A percentile compares a stretch with the other conserved stretches of the same genome.
Conservation (phyloP, 2,888 invertebrate genomes). For the Carterocephalus palaemon region DNA sequence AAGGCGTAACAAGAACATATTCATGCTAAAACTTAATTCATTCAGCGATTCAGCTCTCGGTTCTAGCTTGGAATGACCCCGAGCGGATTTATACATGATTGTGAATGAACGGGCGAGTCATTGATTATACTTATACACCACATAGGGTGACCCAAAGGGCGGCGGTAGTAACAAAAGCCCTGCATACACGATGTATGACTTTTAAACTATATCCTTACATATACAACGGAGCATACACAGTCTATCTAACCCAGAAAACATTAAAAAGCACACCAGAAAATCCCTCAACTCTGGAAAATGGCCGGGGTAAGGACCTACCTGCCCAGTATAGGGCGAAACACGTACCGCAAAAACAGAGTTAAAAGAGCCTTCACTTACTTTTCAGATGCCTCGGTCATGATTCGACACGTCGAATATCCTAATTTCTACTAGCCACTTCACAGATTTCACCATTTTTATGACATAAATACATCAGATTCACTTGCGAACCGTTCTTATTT, state of each 20-base stretch:
- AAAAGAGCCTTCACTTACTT: slow-evolving; percentile 83
- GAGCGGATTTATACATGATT: slow-evolving; percentile 65
- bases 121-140: slow-evolving; percentile 67
- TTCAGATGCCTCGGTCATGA: slow-evolving; percentile 95
- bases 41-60: slow-evolving; percentile 52
- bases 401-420: slow-evolving; percentile 90
- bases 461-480: slow-evolving; percentile 85
- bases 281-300: slow-evolving; percentile 65
- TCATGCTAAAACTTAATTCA: slow-evolving; percentile 38
- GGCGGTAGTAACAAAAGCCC: slow-evolving; percentile 54
- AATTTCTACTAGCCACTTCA: slow-evolving; percentile 89
- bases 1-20: slow-evolving; percentile 12
- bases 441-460: slow-evolving; percentile 91
- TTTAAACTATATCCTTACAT: slow-evolving; percentile 28
- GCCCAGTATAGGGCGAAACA: slow-evolving; percentile 60
- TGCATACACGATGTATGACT: slow-evolving; percentile 33
- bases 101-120: slow-evolving; percentile 73
- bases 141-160: slow-evolving; percentile 65
- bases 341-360: slow-evolving; percentile 53
- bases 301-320: slow-evolving; percentile 73
- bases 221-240: slow-evolving; percentile 27
- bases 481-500: slow-evolving; percentile 72
- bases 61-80: slow-evolving; percentile 67
- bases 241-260: slow-evolving; percentile 36
- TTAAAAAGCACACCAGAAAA: slow-evolving; percentile 48